A percentile compares a stretch with the other conserved stretches of the same genome.
Conservation (phyloP, 2,113 vertebrate species). For the Gymnocephalus cernua region DNA sequence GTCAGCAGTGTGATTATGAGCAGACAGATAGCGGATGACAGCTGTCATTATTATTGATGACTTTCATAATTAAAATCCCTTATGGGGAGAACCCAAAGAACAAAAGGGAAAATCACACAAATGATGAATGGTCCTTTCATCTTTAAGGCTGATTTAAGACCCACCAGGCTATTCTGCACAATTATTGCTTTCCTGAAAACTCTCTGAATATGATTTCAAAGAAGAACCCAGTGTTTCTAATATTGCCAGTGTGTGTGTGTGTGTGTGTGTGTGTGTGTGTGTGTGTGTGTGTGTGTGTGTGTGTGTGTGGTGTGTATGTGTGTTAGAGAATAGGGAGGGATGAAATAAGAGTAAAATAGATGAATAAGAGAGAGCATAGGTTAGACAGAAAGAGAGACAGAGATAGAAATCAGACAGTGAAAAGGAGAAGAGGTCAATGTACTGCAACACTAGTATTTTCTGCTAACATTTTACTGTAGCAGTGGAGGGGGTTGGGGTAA, state of each 20-base stretch:
- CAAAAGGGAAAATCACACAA: constrained; percentile 80
- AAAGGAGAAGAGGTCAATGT: constrained; percentile 27
- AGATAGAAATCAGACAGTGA: constrained; percentile 34
- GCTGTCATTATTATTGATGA: constrained; percentile 86
- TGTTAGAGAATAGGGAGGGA: neutral
- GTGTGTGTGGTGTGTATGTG: constrained; percentile 26
- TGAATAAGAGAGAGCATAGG: constrained; percentile 16
- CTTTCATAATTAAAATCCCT: constrained; percentile 85
- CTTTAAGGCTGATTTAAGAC: constrained; percentile 73
- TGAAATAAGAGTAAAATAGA: constrained; percentile 21
- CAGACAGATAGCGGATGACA: constrained; percentile 83
- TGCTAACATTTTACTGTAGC: constrained; percentile 10
- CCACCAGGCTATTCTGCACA: constrained; percentile 57
- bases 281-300: constrained; percentile 12
- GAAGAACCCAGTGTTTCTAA: constrained; percentile 60
- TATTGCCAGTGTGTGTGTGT: constrained; percentile 48
- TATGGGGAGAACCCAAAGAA: constrained; percentile 75
- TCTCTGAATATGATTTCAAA: constrained; percentile 74
- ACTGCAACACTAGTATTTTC: neutral
- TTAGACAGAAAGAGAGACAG: constrained; percentile 29
- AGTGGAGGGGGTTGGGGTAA: constrained; percentile 11
- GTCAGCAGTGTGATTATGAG: constrained; percentile 75
- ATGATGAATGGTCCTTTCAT: constrained; percentile 83
- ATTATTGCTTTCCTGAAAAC: constrained; percentile 70
- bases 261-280: constrained; percentile 25